Base-by-base conservation (phyloP, 30 jellyfish, hydroid and myxozoan species). In the Hydractinia symbiolongicarpus region DNA sequence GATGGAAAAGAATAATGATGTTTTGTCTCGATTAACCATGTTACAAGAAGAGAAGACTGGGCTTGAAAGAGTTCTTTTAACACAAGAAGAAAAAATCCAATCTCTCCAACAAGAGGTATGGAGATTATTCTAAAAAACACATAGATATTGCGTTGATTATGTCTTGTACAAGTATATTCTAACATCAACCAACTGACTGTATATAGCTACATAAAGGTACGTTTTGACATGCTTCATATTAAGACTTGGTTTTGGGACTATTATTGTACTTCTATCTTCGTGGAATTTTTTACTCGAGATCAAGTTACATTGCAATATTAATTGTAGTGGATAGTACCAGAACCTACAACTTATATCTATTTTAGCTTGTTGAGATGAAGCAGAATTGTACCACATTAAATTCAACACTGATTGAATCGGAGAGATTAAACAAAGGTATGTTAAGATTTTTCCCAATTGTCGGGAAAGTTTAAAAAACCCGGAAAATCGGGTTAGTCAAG, bases 21-120 rank as follows among this genome's bases (percentile, higher is more conserved):
- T 64, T 6, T n/a, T 64, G 74, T 44, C 52, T 7, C 52, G 40
- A 13, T 44, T 64, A 6, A n/a, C 52, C 52, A 51, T n/a, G 17
- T 64, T 64, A 64, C 19, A 51, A 13, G 74, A 64, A 64, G 74
- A 64, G 16, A 64, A 64, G 17, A 51, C 74, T 64, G 17, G 74
- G 9, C 40, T 64, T 44, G 74, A 64, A 6, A 64, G 40, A 64
- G 74, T 64, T 7, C 52, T 64, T 64, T n/a, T 64, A 7, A 51
- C 74, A 51, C 74, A 64, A 64, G 74, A 64, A 13, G 74, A 64
- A 13, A 64, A 44, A n/a, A 64, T 64, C 4, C 19, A 64, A 44
- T n/a, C 19, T 64, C 19, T 64, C 74, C 19, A 44, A 44, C 19
- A 64, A 13, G 17, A 64, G 7, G 74, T 64, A 64, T 64, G 6